Conservation (phyloP, 2,888 invertebrate genomes). For the Lepidocyrtoides sp. region DNA sequence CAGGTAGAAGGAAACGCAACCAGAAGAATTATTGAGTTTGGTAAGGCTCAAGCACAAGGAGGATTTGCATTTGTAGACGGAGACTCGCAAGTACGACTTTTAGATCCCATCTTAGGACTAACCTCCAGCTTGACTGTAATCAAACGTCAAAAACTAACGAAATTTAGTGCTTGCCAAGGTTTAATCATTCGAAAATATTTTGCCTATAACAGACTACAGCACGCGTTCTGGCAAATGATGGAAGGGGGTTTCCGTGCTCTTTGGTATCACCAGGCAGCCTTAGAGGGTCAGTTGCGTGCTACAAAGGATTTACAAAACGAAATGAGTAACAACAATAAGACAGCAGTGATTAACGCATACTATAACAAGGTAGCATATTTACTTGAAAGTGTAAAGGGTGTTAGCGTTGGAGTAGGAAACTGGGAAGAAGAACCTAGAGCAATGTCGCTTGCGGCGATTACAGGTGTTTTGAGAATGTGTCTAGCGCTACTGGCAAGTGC, state of each 20-base stretch:
- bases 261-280: neutral
- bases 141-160: neutral
- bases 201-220: neutral
- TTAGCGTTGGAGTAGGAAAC: neutral
- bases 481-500: neutral
- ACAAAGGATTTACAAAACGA: neutral
- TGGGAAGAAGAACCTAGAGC: neutral
- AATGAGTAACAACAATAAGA: too few species aligned
- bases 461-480: neutral
- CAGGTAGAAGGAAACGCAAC: neutral
- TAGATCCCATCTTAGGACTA: neutral
- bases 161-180: neutral
- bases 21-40: neutral
- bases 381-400: neutral
- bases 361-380: neutral
- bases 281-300: neutral
- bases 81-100: neutral
- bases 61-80: neutral
- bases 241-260: neutral
- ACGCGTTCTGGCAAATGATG: neutral
- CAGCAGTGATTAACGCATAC: too few species aligned
- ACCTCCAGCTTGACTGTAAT: neutral
- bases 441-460: neutral
- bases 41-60: neutral
- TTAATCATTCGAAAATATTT: neutral